These are phyloP conservation scores for Gymnoscopelus braueri DNA, from an alignment of 2,797 vertebrate species.

Conservation along the genomic window DNA sequence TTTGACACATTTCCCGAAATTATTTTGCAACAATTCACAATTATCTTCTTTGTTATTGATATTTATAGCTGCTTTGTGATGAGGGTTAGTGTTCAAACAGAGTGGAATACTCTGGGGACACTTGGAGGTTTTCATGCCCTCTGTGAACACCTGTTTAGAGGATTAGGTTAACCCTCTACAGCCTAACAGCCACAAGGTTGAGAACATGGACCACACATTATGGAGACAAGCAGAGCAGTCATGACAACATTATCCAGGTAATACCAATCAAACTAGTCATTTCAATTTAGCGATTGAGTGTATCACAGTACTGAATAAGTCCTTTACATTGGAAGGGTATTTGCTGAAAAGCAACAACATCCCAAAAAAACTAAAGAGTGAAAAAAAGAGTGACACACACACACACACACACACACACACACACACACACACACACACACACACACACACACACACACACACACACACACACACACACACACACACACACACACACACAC, in stretches of 20 bases:
- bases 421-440: neutral
- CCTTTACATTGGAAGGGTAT: too few species aligned
- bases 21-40: neutral
- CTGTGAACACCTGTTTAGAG: constrained; percentile 23
- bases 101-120: neutral
- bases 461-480: constrained; percentile 4
- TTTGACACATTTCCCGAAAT: neutral
- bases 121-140: neutral
- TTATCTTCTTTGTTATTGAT: neutral
- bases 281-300: too few species aligned
- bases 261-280: too few species aligned
- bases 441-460: constrained; percentile 13
- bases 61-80: neutral
- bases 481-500: neutral
- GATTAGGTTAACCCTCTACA: constrained; percentile 7
- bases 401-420: neutral
- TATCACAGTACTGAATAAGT: too few species aligned
- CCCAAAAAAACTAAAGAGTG: too few species aligned
- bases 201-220: neutral
- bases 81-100: neutral
- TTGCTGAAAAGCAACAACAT: too few species aligned
- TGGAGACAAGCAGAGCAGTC: neutral
- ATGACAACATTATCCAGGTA: too few species aligned
- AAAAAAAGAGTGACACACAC: too few species aligned
- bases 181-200: neutral